Base-by-base conservation (phyloP, 2,888 invertebrate genomes). In the Drosophila neotestacea region DNA sequence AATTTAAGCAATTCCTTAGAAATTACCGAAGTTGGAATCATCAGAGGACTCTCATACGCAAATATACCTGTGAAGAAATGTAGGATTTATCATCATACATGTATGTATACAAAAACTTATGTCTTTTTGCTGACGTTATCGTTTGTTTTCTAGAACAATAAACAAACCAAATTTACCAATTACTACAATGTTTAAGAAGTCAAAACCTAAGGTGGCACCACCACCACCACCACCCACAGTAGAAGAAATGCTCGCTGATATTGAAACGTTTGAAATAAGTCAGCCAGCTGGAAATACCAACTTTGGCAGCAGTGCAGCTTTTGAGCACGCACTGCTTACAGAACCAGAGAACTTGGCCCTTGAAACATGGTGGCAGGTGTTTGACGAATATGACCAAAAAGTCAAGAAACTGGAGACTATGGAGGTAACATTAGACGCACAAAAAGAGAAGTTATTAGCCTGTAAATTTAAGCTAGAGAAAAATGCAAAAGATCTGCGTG, bases 341-440 rank as follows among this genome's bases (percentile, higher is more conserved):
- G 83, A 88, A 2, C 81, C 73, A 1, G 86, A 77, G 22, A 72
- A 73, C 7, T 30, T 89, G n/a, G 38, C 72, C 0, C 72, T 88
- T 1, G 67, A 85, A 0, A 85, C 89, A 0, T 92, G 92, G 92
- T 92, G 92, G 92, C 81, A 88, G 41, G 68, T 86, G 0, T 92
- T 92, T 54, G 92, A 92, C 62, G 86, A 86, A 27, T 92, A 92
- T 54, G 88, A 92, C 2, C 83, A 81, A 10, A 92, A 92, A 72
- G 79, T 91, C 0, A 81, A 89, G 4, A 87, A 90, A 54, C 70
- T 92, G 13, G 81, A 81, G 28, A 74, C 72, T n/a, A 77, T 92
- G 50, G 80, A 88, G 51, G 85, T 58, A 5, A 77, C 81, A 69
- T 77, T 91, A 6, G 89, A 90, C 13, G 76, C 76, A 1, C 88